Evolutionary conservation across 1,140 invertebrate genomes (phyloP).

Genomic region (Scylla paramamosain): DNA sequence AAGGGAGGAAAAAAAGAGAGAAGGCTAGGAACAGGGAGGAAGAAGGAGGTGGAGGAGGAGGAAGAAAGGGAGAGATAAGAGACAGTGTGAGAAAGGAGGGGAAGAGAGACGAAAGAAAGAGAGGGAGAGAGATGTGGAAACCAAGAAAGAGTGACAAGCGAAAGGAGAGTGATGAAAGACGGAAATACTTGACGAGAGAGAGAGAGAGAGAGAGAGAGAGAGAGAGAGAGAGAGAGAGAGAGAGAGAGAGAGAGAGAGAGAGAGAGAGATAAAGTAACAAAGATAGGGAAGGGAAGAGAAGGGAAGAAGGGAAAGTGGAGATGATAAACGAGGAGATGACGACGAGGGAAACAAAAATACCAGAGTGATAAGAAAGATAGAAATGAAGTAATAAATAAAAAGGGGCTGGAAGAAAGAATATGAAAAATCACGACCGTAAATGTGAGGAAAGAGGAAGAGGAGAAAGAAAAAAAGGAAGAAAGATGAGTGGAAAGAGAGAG

Average conservation of each 20-base stretch:
- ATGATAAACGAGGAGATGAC: background rate
- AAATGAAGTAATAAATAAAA: background rate
- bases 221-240: background rate
- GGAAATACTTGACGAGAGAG: background rate
- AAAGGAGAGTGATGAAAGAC: background rate
- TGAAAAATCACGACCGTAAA: background rate
- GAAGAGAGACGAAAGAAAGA: too few species aligned
- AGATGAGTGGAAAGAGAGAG: background rate
- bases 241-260: background rate
- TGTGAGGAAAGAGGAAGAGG: background rate
- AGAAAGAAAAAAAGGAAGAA: background rate
- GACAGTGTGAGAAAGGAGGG: background rate
- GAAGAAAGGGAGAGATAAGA: background rate
- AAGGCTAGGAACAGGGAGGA: background rate
- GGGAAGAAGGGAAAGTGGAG: background rate
- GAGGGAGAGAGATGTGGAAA: background rate
- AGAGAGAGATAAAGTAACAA: background rate
- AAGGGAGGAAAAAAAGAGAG: too few species aligned
- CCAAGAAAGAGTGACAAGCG: background rate
- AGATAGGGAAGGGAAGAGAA: background rate
- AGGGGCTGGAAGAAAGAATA: background rate
- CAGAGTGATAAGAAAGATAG: background rate
- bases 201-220: background rate
- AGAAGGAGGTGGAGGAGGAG: too few species aligned
- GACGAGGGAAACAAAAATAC: background rate